Percentiles rank a stretch among this genome's conserved stretches.
Evolutionary conservation across 2,113 vertebrate genomes (phyloP).

Genomic region (Triplophysa siluroides): DNA sequence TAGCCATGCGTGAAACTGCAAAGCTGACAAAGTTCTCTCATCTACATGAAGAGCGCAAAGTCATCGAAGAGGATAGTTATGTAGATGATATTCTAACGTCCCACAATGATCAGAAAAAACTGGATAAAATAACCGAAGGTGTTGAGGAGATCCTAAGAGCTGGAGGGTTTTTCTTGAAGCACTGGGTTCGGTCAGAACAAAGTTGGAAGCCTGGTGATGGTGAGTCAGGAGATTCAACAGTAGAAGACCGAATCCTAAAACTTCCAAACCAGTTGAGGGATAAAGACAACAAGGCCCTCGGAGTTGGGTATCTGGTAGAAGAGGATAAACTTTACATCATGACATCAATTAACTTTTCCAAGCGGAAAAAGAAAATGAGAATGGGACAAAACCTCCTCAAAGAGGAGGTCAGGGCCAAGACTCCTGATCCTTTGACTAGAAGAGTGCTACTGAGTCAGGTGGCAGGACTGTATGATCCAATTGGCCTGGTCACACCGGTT

Average conservation of each 20-base stretch:
- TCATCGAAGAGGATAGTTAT: neutral
- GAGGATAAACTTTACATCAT: constrained; percentile 24
- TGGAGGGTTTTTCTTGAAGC: constrained; percentile 13
- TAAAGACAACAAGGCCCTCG: constrained; percentile 43
- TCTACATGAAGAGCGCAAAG: no score
- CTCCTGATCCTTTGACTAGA: constrained; percentile 23
- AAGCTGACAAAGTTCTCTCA: no score
- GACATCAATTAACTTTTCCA: constrained; percentile 46
- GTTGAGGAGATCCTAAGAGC: constrained; percentile 25
- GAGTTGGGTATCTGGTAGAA: constrained; percentile 38
- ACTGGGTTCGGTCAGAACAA: constrained; percentile 16
- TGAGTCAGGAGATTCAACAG: no score
- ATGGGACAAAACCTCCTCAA: neutral
- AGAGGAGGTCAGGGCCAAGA: neutral
- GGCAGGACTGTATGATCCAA: neutral
- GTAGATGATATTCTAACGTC: neutral
- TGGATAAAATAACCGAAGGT: neutral
- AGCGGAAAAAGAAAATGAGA: constrained; percentile 36
- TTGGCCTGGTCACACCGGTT: constrained; percentile 1
- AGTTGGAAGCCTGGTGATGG: neutral
- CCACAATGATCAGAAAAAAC: neutral
- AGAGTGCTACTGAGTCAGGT: constrained; percentile 46
- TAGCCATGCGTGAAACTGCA: no score
- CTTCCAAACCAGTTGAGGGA: constrained; percentile 42
- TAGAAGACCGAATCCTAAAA: neutral